Evolutionary conservation across 2,113 vertebrate species (phyloP).

Genomic region (Platycercus adscitus): DNA sequence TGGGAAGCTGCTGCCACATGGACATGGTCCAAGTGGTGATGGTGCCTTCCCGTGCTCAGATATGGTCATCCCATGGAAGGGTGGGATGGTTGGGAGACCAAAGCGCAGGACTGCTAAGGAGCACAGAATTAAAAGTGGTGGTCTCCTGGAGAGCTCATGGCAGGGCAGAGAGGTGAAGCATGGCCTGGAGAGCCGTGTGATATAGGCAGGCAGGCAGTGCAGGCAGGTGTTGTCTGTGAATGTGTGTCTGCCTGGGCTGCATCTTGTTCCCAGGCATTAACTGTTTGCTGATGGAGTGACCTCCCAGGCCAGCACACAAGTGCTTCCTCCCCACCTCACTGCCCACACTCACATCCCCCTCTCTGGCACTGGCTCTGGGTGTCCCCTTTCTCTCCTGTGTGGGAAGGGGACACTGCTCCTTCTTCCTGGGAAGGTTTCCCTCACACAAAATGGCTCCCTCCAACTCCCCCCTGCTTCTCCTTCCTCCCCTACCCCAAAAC

Average conservation of each 20-base stretch:
- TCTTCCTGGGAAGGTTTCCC: neutral
- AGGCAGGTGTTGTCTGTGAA: neutral
- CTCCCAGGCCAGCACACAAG: neutral
- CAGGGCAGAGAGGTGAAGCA: neutral
- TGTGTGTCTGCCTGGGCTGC: neutral
- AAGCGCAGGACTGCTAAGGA: accelerated
- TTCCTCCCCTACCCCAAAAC: neutral
- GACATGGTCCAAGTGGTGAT: accelerated
- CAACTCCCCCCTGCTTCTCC: accelerated
- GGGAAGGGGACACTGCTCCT: neutral
- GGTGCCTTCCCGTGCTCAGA: accelerated
- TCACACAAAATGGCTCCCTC: constrained; percentile 22
- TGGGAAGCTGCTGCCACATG: accelerated
- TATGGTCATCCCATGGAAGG: neutral
- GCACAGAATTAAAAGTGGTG: neutral
- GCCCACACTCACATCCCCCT: accelerated
- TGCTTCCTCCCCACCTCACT: neutral
- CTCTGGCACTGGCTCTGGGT: accelerated
- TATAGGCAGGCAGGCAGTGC: neutral
- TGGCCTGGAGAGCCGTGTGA: neutral
- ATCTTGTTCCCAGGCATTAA: neutral
- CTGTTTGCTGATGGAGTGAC: neutral
- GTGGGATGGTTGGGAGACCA: neutral
- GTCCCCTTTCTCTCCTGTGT: neutral
- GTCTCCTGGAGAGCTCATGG: accelerated